These are phyloP conservation scores for Drosophila navojoa DNA, from an alignment of 1,140 invertebrate species.

Conservation along the genomic window DNA sequence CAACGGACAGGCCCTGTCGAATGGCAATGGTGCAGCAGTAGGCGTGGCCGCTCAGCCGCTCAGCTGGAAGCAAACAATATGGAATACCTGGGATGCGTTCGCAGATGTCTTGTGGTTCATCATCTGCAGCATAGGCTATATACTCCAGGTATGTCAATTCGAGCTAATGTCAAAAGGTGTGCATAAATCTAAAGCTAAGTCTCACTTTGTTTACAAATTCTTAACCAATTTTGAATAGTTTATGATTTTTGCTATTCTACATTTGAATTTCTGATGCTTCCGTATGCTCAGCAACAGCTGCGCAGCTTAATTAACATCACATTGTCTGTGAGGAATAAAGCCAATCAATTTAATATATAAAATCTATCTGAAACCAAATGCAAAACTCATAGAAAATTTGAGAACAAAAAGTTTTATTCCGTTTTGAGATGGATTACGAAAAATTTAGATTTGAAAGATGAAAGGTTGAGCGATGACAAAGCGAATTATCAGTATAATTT, in stretches of 20 bases:
- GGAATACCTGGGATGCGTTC: slow-evolving; percentile 84
- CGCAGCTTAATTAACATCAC: slow-evolving; percentile 55
- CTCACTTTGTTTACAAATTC: slow-evolving; percentile 29
- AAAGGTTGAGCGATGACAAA: too few species aligned
- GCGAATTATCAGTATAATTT: too few species aligned
- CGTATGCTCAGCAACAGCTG: slow-evolving; percentile 13
- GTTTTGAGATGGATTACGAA: neutral
- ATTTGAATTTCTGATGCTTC: slow-evolving; percentile 25
- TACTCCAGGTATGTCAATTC: slow-evolving; percentile 71
- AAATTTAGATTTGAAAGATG: too few species aligned
- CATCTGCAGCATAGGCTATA: slow-evolving; percentile 85
- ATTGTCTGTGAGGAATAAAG: slow-evolving; percentile 49
- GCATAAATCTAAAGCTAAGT: neutral
- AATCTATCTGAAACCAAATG: neutral
- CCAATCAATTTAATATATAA: neutral
- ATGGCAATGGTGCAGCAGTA: slow-evolving; percentile 53
- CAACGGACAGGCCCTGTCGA: slow-evolving; percentile 55
- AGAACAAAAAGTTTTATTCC: neutral
- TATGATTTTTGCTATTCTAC: slow-evolving; percentile 2
- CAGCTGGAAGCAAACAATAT: slow-evolving; percentile 49
- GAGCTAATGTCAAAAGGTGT: slow-evolving; percentile 14
- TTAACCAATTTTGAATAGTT: slow-evolving; percentile 23
- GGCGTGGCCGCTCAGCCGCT: slow-evolving; percentile 5
- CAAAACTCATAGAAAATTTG: neutral
- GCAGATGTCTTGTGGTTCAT: slow-evolving; percentile 87